phyloP scores from a whole-genome alignment of 2,888 invertebrate species.

The Lasioglossum vierecki region DNA sequence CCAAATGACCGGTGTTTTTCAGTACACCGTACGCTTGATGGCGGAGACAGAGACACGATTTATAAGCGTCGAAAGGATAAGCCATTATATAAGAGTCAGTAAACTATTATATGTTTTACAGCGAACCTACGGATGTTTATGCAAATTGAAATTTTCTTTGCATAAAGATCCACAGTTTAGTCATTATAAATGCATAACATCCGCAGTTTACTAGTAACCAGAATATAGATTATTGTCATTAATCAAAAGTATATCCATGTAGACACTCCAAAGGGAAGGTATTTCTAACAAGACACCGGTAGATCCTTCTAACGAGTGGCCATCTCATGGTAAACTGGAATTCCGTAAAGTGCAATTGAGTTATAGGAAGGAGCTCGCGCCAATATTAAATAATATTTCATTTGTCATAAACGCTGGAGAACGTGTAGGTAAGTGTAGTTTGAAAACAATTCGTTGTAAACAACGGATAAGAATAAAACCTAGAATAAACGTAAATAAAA shows the following conservation, averaged over 20 bases:
- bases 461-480: no score
- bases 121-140: no score
- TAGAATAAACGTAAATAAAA: background rate
- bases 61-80: conserved; percentile 85
- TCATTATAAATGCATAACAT: background rate
- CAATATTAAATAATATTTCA: conserved; percentile 85
- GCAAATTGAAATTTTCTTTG: no score
- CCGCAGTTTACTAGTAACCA: background rate
- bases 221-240: conserved; percentile 15
- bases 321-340: conserved; percentile 84
- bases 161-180: no score
- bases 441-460: background rate
- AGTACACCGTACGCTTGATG: conserved; percentile 85
- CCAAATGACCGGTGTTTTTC: conserved; percentile 86
- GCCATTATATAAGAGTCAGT: conserved; percentile 77
- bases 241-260: conserved; percentile 28
- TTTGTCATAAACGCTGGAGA: conserved; percentile 85
- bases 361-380: conserved; percentile 84
- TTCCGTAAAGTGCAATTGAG: conserved; percentile 85
- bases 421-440: conserved; percentile 85
- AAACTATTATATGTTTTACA: background rate
- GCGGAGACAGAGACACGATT: conserved; percentile 85
- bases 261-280: conserved; percentile 74
- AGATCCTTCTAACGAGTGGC: conserved; percentile 84
- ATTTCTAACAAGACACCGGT: conserved; percentile 47